Evolutionary conservation across 2,888 invertebrate species (phyloP).

Genomic region (Folsomia candida): DNA sequence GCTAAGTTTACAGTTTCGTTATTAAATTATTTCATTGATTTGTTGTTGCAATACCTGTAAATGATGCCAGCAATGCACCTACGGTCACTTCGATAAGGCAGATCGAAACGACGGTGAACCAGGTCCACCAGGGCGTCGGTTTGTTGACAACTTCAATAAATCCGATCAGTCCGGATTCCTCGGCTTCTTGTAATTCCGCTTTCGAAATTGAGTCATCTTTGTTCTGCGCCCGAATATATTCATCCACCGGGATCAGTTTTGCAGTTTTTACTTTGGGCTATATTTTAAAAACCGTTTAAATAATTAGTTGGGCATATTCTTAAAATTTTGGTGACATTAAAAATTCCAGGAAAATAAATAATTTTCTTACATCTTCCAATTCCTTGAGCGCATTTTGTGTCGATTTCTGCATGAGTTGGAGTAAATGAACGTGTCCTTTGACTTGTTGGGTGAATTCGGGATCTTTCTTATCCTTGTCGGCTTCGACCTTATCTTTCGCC

Average conservation of each 20-base stretch:
- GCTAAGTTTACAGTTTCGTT: too few species aligned
- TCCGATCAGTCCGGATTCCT: background rate
- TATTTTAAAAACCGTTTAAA: background rate
- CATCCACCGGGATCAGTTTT: background rate
- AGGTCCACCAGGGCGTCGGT: conserved; percentile 1
- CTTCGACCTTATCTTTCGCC: too few species aligned
- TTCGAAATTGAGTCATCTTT: background rate
- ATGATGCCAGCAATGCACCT: conserved; percentile 52
- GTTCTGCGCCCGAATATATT: background rate
- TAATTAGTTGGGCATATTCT: too few species aligned
- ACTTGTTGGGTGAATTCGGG: background rate
- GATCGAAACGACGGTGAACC: background rate
- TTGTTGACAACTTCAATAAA: background rate
- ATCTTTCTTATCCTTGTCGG: background rate
- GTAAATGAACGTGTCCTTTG: background rate
- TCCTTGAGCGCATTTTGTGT: too few species aligned
- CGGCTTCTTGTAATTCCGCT: background rate
- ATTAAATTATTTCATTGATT: too few species aligned
- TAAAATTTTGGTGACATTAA: too few species aligned
- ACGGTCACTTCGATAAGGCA: conserved; percentile 52
- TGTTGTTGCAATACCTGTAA: background rate
- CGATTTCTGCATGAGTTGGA: background rate
- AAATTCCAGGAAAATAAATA: too few species aligned
- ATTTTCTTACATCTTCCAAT: too few species aligned
- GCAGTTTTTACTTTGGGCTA: background rate